These are phyloP conservation scores for Geophilus truncorum DNA, from an alignment of 2,888 invertebrate species.

Conservation along the genomic window DNA sequence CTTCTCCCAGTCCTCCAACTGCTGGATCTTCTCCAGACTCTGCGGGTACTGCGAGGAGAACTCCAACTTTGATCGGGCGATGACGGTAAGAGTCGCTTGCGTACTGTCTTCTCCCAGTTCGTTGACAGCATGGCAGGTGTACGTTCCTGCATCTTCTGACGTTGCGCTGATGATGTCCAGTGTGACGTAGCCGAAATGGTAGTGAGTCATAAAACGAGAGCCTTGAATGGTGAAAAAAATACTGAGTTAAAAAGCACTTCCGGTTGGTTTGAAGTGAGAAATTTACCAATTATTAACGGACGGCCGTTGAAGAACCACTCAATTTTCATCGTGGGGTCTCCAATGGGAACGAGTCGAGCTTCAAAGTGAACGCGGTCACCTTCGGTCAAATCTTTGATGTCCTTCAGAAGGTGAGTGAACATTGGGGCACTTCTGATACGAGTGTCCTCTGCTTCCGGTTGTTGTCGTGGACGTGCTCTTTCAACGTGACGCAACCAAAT, in stretches of 20 bases:
- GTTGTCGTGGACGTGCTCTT: slow-evolving; percentile 74
- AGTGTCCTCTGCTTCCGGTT: slow-evolving; percentile 72
- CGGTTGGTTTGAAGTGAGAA: background rate
- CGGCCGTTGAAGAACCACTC: slow-evolving; percentile 93
- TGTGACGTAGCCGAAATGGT: slow-evolving; percentile 96
- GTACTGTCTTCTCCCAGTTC: slow-evolving; percentile 82
- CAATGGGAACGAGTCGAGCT: slow-evolving; percentile 93
- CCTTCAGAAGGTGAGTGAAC: slow-evolving; percentile 81
- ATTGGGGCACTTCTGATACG: slow-evolving; percentile 83
- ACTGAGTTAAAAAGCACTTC: background rate
- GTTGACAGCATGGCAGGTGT: slow-evolving; percentile 80
- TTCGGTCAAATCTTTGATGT: slow-evolving; percentile 70
- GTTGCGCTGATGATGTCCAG: slow-evolving; percentile 83
- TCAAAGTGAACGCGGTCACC: slow-evolving; percentile 94
- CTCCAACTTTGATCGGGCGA: slow-evolving; percentile 76
- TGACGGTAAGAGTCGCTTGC: slow-evolving; percentile 71
- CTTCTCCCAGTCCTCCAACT: slow-evolving; percentile 70
- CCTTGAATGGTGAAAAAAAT: slow-evolving; percentile 57
- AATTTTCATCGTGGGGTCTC: slow-evolving; percentile 92
- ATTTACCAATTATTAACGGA: slow-evolving; percentile 56
- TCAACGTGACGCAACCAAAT: slow-evolving; percentile 89
- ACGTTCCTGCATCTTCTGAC: slow-evolving; percentile 81
- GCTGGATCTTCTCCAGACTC: slow-evolving; percentile 82
- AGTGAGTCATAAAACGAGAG: slow-evolving; percentile 88
- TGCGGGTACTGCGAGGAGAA: slow-evolving; percentile 84